Evolutionary conservation across 2,797 vertebrate genomes (phyloP).

Genomic region (Tapera naevia): DNA sequence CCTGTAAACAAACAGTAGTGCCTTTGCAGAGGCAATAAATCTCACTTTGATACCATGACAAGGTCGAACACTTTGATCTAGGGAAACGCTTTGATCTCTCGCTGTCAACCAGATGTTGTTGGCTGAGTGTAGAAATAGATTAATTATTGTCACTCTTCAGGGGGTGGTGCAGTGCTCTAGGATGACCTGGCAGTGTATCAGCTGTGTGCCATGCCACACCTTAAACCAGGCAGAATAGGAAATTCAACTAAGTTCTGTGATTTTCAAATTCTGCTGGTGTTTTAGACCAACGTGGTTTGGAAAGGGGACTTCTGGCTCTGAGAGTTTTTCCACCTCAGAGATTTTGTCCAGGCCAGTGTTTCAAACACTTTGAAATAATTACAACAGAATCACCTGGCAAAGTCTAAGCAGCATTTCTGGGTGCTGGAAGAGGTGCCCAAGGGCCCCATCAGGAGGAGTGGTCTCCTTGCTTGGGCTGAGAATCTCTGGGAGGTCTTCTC

Average conservation of each 20-base stretch:
- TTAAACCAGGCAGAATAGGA: not conserved
- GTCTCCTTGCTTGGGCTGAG: not conserved
- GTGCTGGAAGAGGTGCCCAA: not conserved
- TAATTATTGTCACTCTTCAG: not conserved
- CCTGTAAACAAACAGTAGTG: not conserved
- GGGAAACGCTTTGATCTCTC: constrained; percentile 16
- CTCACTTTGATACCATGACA: not conserved
- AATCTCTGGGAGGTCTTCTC: not conserved
- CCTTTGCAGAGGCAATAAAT: not conserved
- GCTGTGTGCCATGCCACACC: not conserved
- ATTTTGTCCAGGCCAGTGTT: not conserved
- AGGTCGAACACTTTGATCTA: constrained; percentile 26
- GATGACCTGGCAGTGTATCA: not conserved
- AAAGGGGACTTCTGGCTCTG: not conserved
- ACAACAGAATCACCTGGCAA: not conserved
- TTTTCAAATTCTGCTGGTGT: not conserved
- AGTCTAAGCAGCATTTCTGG: not conserved
- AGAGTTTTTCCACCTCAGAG: not conserved
- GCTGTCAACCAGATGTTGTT: not conserved
- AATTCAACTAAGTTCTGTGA: not conserved
- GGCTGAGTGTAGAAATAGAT: constrained; percentile 47
- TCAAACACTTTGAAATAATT: not conserved
- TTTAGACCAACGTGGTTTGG: not conserved
- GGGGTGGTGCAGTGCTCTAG: not conserved
- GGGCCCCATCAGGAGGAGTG: not conserved